Conservation (phyloP, 2,113 vertebrate species). For the Chloebia gouldiae region DNA sequence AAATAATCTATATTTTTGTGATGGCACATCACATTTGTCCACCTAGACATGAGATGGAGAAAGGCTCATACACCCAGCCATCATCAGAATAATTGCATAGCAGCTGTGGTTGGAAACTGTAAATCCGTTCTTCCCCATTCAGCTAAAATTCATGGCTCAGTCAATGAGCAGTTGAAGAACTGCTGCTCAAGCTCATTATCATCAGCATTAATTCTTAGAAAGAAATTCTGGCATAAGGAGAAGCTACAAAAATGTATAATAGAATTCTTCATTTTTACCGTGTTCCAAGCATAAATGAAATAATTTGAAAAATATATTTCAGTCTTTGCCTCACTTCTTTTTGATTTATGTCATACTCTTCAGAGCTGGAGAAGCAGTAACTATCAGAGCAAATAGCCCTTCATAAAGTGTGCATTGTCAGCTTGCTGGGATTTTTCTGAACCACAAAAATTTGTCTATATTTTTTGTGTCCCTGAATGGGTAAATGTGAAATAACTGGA, state of each 20-base stretch:
- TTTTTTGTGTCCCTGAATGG: neutral
- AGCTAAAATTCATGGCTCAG: neutral
- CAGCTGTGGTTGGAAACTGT: neutral
- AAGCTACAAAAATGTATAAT: neutral
- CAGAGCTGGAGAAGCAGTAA: neutral
- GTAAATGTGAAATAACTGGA: neutral
- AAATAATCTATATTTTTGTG: neutral
- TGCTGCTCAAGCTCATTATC: neutral
- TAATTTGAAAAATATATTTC: neutral
- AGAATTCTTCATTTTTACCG: neutral
- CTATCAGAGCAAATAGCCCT: neutral
- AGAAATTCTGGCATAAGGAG: neutral
- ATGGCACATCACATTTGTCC: neutral
- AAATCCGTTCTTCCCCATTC: neutral
- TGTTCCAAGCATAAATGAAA: neutral
- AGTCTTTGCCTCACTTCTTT: neutral
- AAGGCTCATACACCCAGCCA: neutral
- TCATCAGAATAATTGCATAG: neutral
- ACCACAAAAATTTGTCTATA: accelerated
- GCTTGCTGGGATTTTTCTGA: neutral
- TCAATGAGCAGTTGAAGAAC: neutral
- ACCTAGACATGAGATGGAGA: neutral
- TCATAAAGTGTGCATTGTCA: neutral
- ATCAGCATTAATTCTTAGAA: neutral
- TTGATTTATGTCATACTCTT: neutral